Evolutionary conservation across 1,140 invertebrate genomes (phyloP).

Genomic region (Popillia japonica): DNA sequence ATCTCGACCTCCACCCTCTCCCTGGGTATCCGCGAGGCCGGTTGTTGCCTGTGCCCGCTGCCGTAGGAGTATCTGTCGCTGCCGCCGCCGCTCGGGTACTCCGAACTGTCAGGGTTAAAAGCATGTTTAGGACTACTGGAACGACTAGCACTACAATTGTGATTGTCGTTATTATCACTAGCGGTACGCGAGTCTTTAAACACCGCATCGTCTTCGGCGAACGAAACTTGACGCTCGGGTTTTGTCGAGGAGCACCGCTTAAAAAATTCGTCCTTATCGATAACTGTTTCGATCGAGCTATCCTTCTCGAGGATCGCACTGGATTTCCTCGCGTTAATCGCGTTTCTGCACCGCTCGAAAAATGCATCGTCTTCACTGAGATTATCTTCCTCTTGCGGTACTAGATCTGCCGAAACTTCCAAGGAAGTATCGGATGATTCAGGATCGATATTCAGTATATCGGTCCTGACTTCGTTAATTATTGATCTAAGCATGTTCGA

Average conservation of each 20-base stretch:
- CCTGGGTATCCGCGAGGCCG: conserved; percentile 45
- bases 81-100: conserved; percentile 57
- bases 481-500: background rate
- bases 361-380: background rate
- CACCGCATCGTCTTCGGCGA: background rate
- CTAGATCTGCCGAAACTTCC: background rate
- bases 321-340: background rate
- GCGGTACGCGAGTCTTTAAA: background rate
- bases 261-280: conserved; percentile 6
- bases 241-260: background rate
- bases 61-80: conserved; percentile 61
- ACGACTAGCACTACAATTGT: background rate
- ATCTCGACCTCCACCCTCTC: conserved; percentile 47
- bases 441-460: background rate
- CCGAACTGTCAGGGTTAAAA: conserved; percentile 45
- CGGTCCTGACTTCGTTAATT: conserved; percentile 18
- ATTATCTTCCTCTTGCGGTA: background rate
- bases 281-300: conserved; percentile 8
- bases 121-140: conserved; percentile 9
- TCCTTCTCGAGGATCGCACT: background rate
- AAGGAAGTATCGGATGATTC: background rate
- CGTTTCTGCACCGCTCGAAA: background rate
- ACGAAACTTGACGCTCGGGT: background rate
- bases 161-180: background rate
- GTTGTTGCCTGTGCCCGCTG: conserved; percentile 42